Evolutionary conservation across 1,140 invertebrate species (phyloP).

Genomic region (Oedothorax gibbosus): DNA sequence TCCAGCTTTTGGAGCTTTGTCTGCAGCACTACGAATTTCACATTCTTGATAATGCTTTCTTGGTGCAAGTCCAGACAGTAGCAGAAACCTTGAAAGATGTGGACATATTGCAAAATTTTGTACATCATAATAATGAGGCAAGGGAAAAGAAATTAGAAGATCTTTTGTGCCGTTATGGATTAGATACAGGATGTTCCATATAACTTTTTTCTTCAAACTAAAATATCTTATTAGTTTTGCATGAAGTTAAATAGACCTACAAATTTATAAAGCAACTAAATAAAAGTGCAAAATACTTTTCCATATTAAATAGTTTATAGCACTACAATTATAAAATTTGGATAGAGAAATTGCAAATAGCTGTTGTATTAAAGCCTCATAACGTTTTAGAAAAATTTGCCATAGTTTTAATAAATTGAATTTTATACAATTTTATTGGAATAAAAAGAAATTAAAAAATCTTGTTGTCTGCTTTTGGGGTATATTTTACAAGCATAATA

Average conservation of each 20-base stretch:
- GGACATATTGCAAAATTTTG: constrained; percentile 27
- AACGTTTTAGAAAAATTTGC: too few relatives aligned
- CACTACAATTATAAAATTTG: not conserved
- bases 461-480: too few relatives aligned
- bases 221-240: not conserved
- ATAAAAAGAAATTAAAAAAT: too few relatives aligned
- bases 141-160: constrained; percentile 43
- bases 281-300: not conserved
- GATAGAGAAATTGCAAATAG: too few relatives aligned
- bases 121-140: constrained; percentile 31
- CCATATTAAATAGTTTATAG: not conserved
- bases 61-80: constrained; percentile 41
- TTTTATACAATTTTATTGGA: too few relatives aligned
- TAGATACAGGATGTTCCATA: constrained; percentile 40
- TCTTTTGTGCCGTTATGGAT: constrained; percentile 46
- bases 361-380: too few relatives aligned
- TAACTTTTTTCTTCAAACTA: not conserved
- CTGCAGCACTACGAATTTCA: constrained; percentile 55
- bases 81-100: constrained; percentile 24
- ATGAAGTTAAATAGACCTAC: not conserved
- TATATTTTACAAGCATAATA: too few relatives aligned
- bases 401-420: too few relatives aligned
- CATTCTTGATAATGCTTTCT: constrained; percentile 56
- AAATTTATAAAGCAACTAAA: not conserved
- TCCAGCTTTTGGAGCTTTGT: constrained; percentile 41